Conservation (phyloP, 2,888 invertebrate genomes). For the Tinea trinotella region DNA sequence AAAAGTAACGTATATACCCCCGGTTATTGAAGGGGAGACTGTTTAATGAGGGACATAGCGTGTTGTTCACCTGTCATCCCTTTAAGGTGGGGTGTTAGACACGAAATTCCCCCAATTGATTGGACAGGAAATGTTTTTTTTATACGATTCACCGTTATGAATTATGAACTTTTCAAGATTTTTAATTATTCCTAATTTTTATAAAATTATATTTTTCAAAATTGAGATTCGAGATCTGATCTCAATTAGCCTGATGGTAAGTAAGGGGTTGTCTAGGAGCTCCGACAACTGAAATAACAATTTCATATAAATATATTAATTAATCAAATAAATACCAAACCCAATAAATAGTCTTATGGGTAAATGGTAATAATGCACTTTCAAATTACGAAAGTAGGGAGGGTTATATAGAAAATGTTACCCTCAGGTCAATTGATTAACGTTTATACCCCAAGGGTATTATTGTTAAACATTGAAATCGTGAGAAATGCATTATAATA, state of each 20-base stretch:
- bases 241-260: too few relatives aligned
- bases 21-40: conserved; percentile 40
- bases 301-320: too few relatives aligned
- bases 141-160: conserved; percentile 20
- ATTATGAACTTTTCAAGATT: conserved; percentile 10
- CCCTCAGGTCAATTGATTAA: conserved; percentile 9
- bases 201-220: too few relatives aligned
- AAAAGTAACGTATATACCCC: conserved; percentile 36
- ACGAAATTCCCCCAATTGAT: conserved; percentile 20
- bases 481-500: not conserved
- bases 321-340: not conserved
- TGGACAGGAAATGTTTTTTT: conserved; percentile 27
- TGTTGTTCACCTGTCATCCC: conserved; percentile 38
- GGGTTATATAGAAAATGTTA: not conserved
- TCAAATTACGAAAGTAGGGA: conserved; percentile 3
- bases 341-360: not conserved
- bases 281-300: too few relatives aligned
- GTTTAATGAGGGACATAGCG: conserved; percentile 37
- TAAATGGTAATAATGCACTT: conserved; percentile 1
- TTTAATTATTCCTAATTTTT: too few relatives aligned
- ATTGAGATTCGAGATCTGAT: too few relatives aligned
- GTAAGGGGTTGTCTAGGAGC: too few relatives aligned
- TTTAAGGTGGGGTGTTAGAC: conserved; percentile 25
- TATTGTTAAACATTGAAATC: not conserved
- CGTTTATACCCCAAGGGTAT: not conserved